Base-by-base conservation (phyloP, 2,888 invertebrate genomes). In the Synergus umbraculus region DNA sequence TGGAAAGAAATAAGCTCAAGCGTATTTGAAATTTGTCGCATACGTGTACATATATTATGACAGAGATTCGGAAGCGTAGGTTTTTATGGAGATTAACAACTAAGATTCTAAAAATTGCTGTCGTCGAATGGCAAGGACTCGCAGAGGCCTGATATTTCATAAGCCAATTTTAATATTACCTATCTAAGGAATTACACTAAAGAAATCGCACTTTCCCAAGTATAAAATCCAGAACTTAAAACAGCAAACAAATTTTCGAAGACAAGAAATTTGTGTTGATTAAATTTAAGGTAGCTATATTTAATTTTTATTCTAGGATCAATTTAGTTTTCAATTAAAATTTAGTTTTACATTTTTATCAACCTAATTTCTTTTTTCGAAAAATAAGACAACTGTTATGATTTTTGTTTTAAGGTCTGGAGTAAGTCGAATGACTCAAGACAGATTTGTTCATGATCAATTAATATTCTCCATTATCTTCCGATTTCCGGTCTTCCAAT, bases 121-220 rank as follows among this genome's bases (percentile, higher is more conserved):
- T 79, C 82, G 13, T 76, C 77, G 66, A 80, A 79, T 76, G 81
- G 81, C 76, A 58, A 58, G 63, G 73, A 80, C 80, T 83, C 81
- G 84, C 83, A 77, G 80, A 78, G 83, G 84, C 83, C 83, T 83
- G 83, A 83, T 82, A 84, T 83, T 84, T 83, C 84, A 76, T 82
- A 84, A 84, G 76, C 79, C 80, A 81, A 83, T 84, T 84, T 83
- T 83, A 84, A 83, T 84, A 83, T 83, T 73, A 73, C 37, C 83
- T 80, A 83, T 83, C 78, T 82, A 83, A 82, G 13, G 41, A 73
- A 49, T 73, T 54, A n/a, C 49, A 54, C 12, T 54, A 49, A 49
- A 49, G 37, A 73, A 10, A 54, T 41, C n/a, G 73, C 37, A 73
- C 73, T 73, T 73, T n/a, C 22, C 73, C 73, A 54, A 54, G 54